phyloP scores from a whole-genome alignment of 2,888 invertebrate genomes.

The Zootermopsis nevadensis region DNA sequence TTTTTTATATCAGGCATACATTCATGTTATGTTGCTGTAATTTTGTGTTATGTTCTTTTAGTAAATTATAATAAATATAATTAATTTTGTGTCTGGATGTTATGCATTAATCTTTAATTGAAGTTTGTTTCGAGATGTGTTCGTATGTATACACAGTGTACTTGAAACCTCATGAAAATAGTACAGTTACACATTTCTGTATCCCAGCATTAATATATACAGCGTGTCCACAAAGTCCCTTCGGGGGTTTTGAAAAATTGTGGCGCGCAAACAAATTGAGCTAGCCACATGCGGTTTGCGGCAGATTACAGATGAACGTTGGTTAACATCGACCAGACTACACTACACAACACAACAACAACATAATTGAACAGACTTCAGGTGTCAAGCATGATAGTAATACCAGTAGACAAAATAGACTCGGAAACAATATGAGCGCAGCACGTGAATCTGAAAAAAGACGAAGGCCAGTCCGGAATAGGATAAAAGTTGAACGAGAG shows the following conservation, averaged over 20 bases:
- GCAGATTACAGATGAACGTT: too few species aligned
- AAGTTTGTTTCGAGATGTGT: background rate
- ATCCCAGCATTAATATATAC: too few species aligned
- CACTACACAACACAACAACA: too few species aligned
- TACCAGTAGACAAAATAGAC: background rate
- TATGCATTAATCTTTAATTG: slow-evolving; percentile 3
- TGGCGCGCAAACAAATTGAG: too few species aligned
- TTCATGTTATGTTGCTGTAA: slow-evolving; percentile 5
- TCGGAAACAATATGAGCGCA: background rate
- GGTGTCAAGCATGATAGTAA: background rate
- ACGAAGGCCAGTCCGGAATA: slow-evolving; percentile 66
- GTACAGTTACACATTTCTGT: too few species aligned
- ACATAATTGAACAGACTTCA: background rate
- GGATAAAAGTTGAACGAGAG: slow-evolving; percentile 72
- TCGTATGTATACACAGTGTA: too few species aligned
- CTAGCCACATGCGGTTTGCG: too few species aligned
- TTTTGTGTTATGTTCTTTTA: slow-evolving; percentile 11
- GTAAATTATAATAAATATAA: slow-evolving; percentile 19
- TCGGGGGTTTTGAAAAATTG: too few species aligned
- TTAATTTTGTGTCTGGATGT: background rate
- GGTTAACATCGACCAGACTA: too few species aligned
- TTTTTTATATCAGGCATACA: background rate
- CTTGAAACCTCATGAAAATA: too few species aligned
- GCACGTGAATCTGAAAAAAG: slow-evolving; percentile 1
- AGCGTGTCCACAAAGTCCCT: too few species aligned